Evolutionary conservation across 2,113 vertebrate genomes (phyloP).

Genomic region (Pangasianodon gigas): DNA sequence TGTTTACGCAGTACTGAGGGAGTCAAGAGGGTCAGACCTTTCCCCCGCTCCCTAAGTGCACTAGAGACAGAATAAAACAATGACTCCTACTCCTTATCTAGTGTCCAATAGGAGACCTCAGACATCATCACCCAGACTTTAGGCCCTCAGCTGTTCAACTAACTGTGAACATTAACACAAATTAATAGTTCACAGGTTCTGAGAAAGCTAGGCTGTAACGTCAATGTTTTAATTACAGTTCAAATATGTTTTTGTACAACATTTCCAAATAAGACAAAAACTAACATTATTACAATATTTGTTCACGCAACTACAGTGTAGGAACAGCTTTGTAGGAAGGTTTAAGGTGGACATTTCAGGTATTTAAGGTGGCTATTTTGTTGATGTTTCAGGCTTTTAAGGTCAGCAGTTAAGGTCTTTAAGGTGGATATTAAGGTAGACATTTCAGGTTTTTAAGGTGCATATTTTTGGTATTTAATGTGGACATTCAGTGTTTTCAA

Average conservation of each 20-base stretch:
- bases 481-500: not conserved
- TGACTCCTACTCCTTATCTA: not conserved
- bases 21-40: slow-evolving; percentile 65
- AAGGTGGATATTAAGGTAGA: not conserved
- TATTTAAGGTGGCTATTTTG: not conserved
- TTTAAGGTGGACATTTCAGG: not conserved
- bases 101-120: not conserved
- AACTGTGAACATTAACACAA: not conserved
- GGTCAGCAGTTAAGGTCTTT: not conserved
- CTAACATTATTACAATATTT: not conserved
- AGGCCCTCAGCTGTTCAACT: not conserved
- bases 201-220: not conserved
- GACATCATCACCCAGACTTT: not conserved
- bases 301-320: not conserved
- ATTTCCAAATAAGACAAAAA: not conserved
- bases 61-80: slow-evolving; percentile 9
- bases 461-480: not conserved
- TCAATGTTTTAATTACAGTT: not conserved
- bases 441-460: not conserved
- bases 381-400: not conserved
- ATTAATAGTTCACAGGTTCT: not conserved
- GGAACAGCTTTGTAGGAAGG: not conserved
- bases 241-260: not conserved
- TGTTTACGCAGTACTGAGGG: slow-evolving; percentile 73
- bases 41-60: not conserved